Evolutionary conservation across 2,888 invertebrate species (phyloP), one percentile per base, ranked within the genome.

Genomic region (Dorcus hopei): DNA sequence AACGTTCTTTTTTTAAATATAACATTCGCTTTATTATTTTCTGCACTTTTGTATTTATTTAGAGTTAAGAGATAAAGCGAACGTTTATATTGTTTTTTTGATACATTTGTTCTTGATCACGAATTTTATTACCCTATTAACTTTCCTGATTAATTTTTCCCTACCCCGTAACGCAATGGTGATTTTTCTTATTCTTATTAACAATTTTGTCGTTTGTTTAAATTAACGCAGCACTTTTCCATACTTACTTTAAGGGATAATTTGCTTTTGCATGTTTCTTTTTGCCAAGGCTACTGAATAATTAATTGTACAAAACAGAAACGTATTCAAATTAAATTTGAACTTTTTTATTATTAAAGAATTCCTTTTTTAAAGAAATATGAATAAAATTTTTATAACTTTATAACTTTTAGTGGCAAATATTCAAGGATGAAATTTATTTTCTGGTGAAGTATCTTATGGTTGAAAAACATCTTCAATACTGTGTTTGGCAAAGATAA

Each of bases 41-140:
- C 45, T 42, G 16, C 45, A 45, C 45, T 45, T 45, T 41, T 14
- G 41, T 41, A n/a, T 9, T 0, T 19, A 3, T 16, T 6, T 38
- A 38, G 38, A 39, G 11, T 51, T 38, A 23, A 9, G 9, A 51
- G 39, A 14, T 9, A 39, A 51, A 51, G 41, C 16, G 11, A 39
- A 51, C 14, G 41, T 50, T 61, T 26, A 61, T 61, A 57, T 61
- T 45, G 43, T 23, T 16, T 42, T 33, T 53, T 49, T 38, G 9
- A 45, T 49, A 56, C 52, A 55, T 47, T 54, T 59, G 58, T 58
- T 51, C 50, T 49, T 49, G 51, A 57, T 57, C 57, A 57, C 57
- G 38, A 52, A 16, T 50, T 54, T 53, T 50, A 48, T 54, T 51
- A 51, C 52, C 49, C 57, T 51, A 39, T 45, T 45, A 52, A 57